Conservation (phyloP, 1,140 invertebrate species). For the Oryctes rhinoceros region DNA sequence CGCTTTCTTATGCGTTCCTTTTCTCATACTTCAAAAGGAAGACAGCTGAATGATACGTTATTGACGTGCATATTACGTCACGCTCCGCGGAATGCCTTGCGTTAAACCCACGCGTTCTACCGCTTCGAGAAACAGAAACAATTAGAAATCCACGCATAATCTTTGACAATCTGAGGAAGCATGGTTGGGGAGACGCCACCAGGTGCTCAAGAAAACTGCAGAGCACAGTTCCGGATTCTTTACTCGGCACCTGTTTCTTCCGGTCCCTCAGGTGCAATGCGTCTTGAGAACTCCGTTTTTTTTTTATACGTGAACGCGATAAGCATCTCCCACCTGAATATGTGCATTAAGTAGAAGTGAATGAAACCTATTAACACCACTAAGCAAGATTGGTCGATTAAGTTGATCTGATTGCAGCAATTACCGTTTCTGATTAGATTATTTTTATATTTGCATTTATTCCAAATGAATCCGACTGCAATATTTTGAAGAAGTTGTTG, state of each 20-base stretch:
- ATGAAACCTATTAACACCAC: neutral
- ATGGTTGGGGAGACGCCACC: constrained; percentile 46
- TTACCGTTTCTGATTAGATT: too few species aligned
- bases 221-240: constrained; percentile 48
- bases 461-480: too few species aligned
- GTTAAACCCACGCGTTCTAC: neutral
- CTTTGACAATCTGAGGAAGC: constrained; percentile 50
- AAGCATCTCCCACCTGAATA: neutral
- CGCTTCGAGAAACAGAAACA: constrained; percentile 33
- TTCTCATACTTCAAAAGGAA: constrained; percentile 19
- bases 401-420: too few species aligned
- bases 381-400: neutral
- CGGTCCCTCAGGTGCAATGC: constrained; percentile 45
- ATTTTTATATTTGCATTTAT: too few species aligned
- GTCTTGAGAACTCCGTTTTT: constrained; percentile 43
- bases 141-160: constrained; percentile 48
- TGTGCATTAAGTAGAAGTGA: neutral
- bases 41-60: constrained; percentile 25
- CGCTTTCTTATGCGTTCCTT: neutral
- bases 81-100: neutral
- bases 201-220: constrained; percentile 47
- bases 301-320: neutral
- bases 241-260: constrained; percentile 47
- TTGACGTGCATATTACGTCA: neutral
- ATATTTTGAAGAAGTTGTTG: too few species aligned